These are phyloP conservation scores for Diplosoma virens DNA, from an alignment of 23 tunicate genomes.

Conservation along the genomic window DNA sequence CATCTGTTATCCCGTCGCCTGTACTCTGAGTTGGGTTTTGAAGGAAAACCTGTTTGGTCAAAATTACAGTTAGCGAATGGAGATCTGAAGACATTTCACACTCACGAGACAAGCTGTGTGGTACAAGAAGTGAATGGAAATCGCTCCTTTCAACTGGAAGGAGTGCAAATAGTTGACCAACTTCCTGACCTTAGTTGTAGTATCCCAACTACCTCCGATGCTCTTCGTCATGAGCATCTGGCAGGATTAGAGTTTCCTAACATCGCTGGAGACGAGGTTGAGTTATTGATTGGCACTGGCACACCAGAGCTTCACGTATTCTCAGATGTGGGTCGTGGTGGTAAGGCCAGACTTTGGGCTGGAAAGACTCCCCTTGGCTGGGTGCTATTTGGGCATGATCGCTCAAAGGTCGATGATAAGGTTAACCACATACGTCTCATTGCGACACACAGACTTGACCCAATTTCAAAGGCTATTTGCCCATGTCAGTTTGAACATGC, in stretches of 20 bases:
- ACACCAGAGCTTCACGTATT: not conserved
- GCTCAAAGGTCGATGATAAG: not conserved
- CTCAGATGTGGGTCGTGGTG: not conserved
- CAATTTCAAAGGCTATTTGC: not conserved
- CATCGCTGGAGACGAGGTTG: not conserved
- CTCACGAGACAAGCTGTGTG: not conserved
- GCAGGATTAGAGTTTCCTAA: not conserved
- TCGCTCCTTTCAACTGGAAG: not conserved
- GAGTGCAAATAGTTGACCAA: not conserved
- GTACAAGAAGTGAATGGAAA: not conserved
- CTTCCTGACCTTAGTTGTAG: not conserved
- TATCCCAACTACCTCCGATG: not conserved
- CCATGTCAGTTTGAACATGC: not conserved
- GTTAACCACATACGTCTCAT: not conserved
- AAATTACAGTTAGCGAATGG: not conserved
- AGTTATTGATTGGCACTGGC: not conserved
- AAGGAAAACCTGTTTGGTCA: not conserved
- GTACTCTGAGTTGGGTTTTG: not conserved
- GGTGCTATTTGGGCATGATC: conserved; percentile 1
- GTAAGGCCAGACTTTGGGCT: not conserved
- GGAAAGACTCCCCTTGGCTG: not conserved
- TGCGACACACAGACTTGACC: not conserved
- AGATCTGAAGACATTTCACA: not conserved
- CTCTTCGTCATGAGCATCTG: not conserved
- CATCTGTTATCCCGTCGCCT: not conserved